A percentile compares a stretch with the other conserved stretches of the same genome.
Evolutionary conservation across 53 echinoderm and acorn worm genomes (phyloP).

Genomic region (Arbacia lixula): DNA sequence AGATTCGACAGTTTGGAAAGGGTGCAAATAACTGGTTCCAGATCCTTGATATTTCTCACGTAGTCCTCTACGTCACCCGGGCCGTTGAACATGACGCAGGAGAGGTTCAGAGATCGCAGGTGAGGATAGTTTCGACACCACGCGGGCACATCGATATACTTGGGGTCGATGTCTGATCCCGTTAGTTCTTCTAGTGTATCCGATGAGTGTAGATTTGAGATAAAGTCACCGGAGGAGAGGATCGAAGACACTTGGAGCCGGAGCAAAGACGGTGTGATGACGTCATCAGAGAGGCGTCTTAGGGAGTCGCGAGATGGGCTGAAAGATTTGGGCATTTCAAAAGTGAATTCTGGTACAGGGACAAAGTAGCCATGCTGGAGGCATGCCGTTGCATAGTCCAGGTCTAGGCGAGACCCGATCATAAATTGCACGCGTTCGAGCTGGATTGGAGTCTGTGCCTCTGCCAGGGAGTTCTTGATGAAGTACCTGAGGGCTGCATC

Average conservation of each 20-base stretch:
- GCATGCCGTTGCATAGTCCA: constrained; percentile 36
- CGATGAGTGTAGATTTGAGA: constrained; percentile 26
- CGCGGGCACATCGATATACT: constrained; percentile 28
- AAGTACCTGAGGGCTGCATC: constrained; percentile 25
- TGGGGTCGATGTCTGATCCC: constrained; percentile 33
- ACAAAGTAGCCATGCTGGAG: constrained; percentile 44
- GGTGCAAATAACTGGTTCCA: neutral
- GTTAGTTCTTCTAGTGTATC: constrained; percentile 38
- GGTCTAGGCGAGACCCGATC: neutral
- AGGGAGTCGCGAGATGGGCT: constrained; percentile 36
- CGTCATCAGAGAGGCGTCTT: constrained; percentile 19
- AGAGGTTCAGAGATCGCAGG: constrained; percentile 2
- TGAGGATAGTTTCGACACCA: constrained; percentile 51
- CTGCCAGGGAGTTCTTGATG: neutral
- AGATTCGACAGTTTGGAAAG: neutral
- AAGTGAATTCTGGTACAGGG: constrained; percentile 20
- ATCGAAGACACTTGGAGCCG: neutral
- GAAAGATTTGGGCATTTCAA: constrained; percentile 37
- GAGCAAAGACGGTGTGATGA: constrained; percentile 1
- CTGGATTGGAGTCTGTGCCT: constrained; percentile 10
- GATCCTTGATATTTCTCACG: neutral
- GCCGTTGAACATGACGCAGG: constrained; percentile 16
- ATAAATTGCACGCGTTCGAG: constrained; percentile 9
- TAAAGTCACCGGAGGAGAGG: constrained; percentile 32
- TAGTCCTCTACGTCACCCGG: constrained; percentile 7